Evolutionary conservation across 2,113 vertebrate genomes (phyloP).

Genomic region (Ahaetulla prasina): DNA sequence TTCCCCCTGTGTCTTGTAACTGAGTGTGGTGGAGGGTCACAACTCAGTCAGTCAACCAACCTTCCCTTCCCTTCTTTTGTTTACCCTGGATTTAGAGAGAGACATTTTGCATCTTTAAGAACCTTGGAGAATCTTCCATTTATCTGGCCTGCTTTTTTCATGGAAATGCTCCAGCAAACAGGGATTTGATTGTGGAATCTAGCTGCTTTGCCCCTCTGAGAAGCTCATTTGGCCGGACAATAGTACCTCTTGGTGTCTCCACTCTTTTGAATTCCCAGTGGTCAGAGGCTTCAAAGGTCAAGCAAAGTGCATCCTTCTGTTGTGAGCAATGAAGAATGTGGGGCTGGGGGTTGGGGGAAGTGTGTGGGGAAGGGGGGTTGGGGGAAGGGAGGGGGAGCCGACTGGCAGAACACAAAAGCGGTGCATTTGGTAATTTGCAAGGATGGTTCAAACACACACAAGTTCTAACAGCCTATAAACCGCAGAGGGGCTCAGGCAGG

Average conservation of each 20-base stretch:
- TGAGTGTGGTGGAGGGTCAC: conserved; percentile 51
- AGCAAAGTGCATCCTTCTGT: conserved; percentile 75
- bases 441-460: neutral
- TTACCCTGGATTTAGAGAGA: conserved; percentile 65
- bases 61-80: conserved; percentile 69
- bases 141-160: conserved; percentile 73
- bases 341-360: conserved; percentile 34
- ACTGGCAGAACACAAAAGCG: conserved; percentile 34
- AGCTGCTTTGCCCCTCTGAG: conserved; percentile 64
- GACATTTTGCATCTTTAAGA: conserved; percentile 73
- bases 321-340: conserved; percentile 58
- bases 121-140: conserved; percentile 73
- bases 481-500: neutral
- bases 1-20: conserved; percentile 61
- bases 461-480: neutral
- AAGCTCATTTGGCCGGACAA: conserved; percentile 74
- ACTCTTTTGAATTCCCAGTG: conserved; percentile 71
- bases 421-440: neutral
- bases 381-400: neutral
- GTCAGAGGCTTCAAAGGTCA: conserved; percentile 67
- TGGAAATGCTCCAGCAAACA: conserved; percentile 74
- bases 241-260: conserved; percentile 71
- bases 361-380: neutral
- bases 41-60: conserved; percentile 66
- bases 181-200: conserved; percentile 73